Conservation (phyloP, 2,888 invertebrate species). For the Hybos culiciformis region DNA sequence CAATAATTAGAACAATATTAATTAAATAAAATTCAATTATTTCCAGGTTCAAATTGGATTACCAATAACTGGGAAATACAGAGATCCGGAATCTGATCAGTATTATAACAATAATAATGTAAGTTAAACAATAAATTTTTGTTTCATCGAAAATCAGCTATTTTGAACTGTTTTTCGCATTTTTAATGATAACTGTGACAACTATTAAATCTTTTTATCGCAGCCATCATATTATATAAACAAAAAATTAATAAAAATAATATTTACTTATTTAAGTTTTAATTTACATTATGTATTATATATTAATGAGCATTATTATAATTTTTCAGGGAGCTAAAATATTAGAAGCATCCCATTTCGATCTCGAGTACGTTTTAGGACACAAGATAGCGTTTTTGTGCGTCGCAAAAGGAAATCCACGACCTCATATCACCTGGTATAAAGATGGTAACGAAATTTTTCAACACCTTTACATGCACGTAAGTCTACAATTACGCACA, state of each 20-base stretch:
- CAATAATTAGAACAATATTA: no score
- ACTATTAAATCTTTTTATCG: no score
- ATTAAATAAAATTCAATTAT: no score
- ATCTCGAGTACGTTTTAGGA: slow-evolving; percentile 83
- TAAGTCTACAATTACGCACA: slow-evolving; percentile 37
- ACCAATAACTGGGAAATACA: slow-evolving; percentile 77
- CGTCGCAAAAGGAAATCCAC: slow-evolving; percentile 75
- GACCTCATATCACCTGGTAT: slow-evolving; percentile 90
- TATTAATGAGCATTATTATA: no score
- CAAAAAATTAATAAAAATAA: no score
- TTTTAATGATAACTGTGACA: no score
- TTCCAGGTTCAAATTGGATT: slow-evolving; percentile 67
- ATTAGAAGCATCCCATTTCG: slow-evolving; percentile 76
- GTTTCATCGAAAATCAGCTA: no score
- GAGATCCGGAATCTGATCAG: slow-evolving; percentile 79
- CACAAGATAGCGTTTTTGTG: slow-evolving; percentile 90
- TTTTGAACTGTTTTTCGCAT: no score
- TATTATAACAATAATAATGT: slow-evolving; percentile 80
- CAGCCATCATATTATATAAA: no score
- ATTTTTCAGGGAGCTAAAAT: slow-evolving; percentile 72
- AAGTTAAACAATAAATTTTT: no score
- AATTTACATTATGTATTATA: no score
- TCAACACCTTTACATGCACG: slow-evolving; percentile 76
- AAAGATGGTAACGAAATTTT: slow-evolving; percentile 90
- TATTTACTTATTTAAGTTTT: no score